These are phyloP conservation scores for Pseudomyrmex sp. DNA, from an alignment of 1,140 invertebrate species.

Conservation along the genomic window DNA sequence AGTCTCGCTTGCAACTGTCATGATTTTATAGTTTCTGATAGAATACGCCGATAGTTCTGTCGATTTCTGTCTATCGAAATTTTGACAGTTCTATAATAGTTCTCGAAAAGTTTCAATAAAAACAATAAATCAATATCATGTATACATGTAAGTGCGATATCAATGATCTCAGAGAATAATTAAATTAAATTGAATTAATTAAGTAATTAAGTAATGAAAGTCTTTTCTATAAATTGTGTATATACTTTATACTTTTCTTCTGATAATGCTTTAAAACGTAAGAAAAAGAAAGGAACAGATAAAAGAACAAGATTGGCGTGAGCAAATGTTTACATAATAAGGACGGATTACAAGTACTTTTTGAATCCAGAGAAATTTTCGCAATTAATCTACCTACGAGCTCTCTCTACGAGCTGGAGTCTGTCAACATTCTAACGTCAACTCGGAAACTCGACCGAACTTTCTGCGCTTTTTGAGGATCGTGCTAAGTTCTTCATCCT, in stretches of 20 bases:
- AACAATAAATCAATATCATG: too few species aligned
- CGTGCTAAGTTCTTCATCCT: slow-evolving; percentile 3
- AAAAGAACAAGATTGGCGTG: neutral
- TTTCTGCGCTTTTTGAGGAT: slow-evolving; percentile 1
- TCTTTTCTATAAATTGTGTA: neutral
- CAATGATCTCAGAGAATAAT: too few species aligned
- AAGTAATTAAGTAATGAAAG: too few species aligned
- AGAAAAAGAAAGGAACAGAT: neutral
- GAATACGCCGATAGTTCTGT: too few species aligned
- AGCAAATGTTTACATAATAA: neutral
- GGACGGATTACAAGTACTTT: neutral
- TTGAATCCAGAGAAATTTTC: slow-evolving; percentile 1
- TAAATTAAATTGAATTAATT: too few species aligned
- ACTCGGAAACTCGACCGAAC: slow-evolving; percentile 32
- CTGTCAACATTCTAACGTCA: slow-evolving; percentile 32
- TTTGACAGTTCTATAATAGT: too few species aligned
- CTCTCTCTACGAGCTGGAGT: neutral
- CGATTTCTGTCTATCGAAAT: too few species aligned
- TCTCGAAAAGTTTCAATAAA: too few species aligned
- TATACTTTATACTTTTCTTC: neutral
- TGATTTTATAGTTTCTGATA: too few species aligned
- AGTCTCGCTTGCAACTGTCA: too few species aligned
- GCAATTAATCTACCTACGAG: slow-evolving; percentile 13
- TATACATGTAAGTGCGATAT: too few species aligned
- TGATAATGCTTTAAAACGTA: neutral